phyloP scores from a whole-genome alignment of 2,888 invertebrate species.

The Dendrolimus pini region DNA sequence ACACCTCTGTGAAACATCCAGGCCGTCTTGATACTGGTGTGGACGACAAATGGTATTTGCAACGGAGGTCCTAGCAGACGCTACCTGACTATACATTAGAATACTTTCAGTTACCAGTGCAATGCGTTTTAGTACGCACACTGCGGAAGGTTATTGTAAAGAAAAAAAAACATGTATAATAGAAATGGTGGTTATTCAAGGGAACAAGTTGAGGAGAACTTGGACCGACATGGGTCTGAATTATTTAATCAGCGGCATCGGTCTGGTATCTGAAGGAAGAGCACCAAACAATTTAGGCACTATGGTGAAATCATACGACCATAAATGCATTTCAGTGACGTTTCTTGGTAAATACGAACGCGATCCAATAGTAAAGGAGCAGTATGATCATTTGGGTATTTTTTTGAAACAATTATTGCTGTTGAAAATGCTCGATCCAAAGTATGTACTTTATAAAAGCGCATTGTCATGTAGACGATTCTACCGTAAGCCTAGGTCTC shows the following conservation, averaged over 20 bases:
- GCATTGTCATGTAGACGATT: constrained; percentile 42
- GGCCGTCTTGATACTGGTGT: constrained; percentile 38
- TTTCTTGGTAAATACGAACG: constrained; percentile 50
- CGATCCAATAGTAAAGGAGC: constrained; percentile 24
- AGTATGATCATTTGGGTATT: constrained; percentile 39
- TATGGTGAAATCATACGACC: constrained; percentile 43
- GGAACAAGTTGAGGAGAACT: constrained; percentile 32
- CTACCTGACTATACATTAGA: constrained; percentile 34
- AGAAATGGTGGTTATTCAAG: constrained; percentile 37
- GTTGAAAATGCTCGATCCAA: constrained; percentile 26
- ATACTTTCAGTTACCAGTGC: constrained; percentile 38
- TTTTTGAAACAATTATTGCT: constrained; percentile 37
- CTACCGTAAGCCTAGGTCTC: constrained; percentile 37
- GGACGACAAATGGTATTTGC: constrained; percentile 46
- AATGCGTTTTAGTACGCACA: constrained; percentile 51
- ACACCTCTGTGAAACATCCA: constrained; percentile 27
- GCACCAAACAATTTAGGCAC: constrained; percentile 50
- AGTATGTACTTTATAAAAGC: constrained; percentile 43
- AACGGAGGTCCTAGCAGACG: constrained; percentile 60
- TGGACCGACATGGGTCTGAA: constrained; percentile 55
- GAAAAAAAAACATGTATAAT: constrained; percentile 40
- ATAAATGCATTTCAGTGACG: constrained; percentile 43
- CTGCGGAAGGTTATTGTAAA: constrained; percentile 35
- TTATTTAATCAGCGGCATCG: constrained; percentile 50
- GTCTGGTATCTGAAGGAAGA: constrained; percentile 54